These are phyloP conservation scores for Siniperca knerii DNA, from an alignment of 2,113 vertebrate genomes.

Conservation along the genomic window DNA sequence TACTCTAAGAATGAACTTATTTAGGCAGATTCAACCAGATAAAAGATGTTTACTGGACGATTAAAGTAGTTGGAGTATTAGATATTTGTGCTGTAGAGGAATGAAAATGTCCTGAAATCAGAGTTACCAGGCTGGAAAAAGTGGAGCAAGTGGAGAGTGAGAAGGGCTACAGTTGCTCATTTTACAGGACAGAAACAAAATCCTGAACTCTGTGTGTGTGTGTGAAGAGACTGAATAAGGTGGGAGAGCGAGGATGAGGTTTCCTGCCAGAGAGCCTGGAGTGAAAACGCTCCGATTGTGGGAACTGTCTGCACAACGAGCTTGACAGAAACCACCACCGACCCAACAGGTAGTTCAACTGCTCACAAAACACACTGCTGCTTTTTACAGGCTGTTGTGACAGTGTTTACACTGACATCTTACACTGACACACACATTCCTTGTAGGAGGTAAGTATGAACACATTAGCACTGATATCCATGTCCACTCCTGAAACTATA, in stretches of 20 bases:
- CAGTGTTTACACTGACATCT: constrained; percentile 17
- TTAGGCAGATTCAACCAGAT: not conserved
- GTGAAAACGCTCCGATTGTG: constrained; percentile 47
- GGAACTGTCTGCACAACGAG: constrained; percentile 39
- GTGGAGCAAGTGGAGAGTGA: not conserved
- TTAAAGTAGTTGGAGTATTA: not conserved
- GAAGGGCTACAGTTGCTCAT: not conserved
- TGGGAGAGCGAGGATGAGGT: constrained; percentile 24
- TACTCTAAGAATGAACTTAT: not conserved
- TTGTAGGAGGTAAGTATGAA: not conserved
- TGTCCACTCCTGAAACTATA: not conserved
- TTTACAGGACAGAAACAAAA: constrained; percentile 6
- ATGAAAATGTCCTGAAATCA: not conserved
- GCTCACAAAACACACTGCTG: constrained; percentile 37
- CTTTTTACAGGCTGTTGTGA: constrained; percentile 24
- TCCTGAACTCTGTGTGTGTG: not conserved
- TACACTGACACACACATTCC: constrained; percentile 11
- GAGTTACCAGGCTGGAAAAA: not conserved
- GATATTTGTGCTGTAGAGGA: not conserved
- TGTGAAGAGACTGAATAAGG: constrained; percentile 19
- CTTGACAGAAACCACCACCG: constrained; percentile 59
- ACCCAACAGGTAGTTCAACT: constrained; percentile 59
- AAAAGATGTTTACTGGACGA: not conserved
- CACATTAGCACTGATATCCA: not conserved
- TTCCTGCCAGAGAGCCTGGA: constrained; percentile 42